Evolutionary conservation across 2,888 invertebrate species (phyloP), one percentile per base, ranked within the genome.

Genomic region (Theretra japonica): DNA sequence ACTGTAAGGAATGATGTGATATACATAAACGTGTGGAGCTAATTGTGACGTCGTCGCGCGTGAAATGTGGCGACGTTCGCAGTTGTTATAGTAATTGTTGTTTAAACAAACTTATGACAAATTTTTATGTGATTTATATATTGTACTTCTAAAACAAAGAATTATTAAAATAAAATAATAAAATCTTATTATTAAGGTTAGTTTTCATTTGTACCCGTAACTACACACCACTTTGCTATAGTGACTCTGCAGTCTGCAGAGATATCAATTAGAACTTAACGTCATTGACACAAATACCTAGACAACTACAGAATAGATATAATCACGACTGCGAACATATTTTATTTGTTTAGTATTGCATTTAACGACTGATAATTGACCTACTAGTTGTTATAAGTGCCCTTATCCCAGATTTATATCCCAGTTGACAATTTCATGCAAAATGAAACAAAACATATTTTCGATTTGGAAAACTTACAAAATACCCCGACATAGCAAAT

Each of bases 81-180:
- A 80, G 86, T 84, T 88, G 88, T 88, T 90, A 86, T 84, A 84
- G 80, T 83, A 85, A 83, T 86, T 88, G 86, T 86, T 88, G 84
- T 85, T 85, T 83, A 83, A 85, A 86, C 75, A 86, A 81, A 85
- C 83, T 79, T 83, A 88, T 88, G 80, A 85, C 75, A 80, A 84
- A 83, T 85, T 80, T 83, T 81, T 88, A 87, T 89, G 92, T 83
- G 86, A 83, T 92, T 92, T 88, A 89, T 91, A 84, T 89, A 88
- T 82, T 86, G 86, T 90, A 91, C 84, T 86, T 86, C 87, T 82
- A 84, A 88, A 89, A 87, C 86, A 86, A 89, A 90, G 85, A 88
- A 85, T 81, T 87, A 83, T 75, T 75, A 85, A 87, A 89, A 82
- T 86, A 85, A 86, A 88, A 88, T 81, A 83, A 83, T 82, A 84